These are phyloP conservation scores for Cotesia congregata DNA, from an alignment of 2,888 invertebrate species.

Conservation along the genomic window DNA sequence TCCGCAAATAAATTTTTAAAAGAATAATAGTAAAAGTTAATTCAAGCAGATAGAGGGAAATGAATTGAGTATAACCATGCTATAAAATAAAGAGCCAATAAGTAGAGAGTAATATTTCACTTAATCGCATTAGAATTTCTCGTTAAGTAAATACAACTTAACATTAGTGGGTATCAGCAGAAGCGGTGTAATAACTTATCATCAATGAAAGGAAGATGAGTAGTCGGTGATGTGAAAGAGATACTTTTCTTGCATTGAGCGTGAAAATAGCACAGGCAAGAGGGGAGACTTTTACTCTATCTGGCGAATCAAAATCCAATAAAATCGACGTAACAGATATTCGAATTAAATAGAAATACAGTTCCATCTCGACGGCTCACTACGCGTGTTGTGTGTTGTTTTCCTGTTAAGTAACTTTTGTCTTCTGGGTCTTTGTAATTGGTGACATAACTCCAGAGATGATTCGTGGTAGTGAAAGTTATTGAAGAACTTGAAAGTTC, in stretches of 20 bases:
- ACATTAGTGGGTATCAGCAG: not conserved
- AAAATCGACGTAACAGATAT: conserved; percentile 45
- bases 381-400: conserved; percentile 34
- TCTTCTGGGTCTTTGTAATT: conserved; percentile 7
- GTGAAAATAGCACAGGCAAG: conserved; percentile 6
- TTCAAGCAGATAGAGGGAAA: not conserved
- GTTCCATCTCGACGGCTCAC: conserved; percentile 47
- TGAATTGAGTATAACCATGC: not conserved
- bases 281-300: conserved; percentile 35
- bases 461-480: conserved; percentile 9
- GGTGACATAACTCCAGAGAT: not conserved
- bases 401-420: not conserved
- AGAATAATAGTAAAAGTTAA: not conserved
- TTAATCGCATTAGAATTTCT: not conserved
- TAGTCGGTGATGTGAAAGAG: conserved; percentile 31
- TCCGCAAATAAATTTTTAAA: not conserved
- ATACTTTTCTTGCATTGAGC: conserved; percentile 19
- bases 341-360: conserved; percentile 43
- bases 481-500: conserved; percentile 6
- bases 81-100: not conserved
- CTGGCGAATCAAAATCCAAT: conserved; percentile 44
- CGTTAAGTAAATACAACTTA: not conserved
- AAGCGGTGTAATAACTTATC: not conserved
- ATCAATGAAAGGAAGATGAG: conserved; percentile 42
- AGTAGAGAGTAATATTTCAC: not conserved